Evolutionary conservation across 2,888 invertebrate genomes (phyloP).

Genomic region (Andrena hattorfiana): DNA sequence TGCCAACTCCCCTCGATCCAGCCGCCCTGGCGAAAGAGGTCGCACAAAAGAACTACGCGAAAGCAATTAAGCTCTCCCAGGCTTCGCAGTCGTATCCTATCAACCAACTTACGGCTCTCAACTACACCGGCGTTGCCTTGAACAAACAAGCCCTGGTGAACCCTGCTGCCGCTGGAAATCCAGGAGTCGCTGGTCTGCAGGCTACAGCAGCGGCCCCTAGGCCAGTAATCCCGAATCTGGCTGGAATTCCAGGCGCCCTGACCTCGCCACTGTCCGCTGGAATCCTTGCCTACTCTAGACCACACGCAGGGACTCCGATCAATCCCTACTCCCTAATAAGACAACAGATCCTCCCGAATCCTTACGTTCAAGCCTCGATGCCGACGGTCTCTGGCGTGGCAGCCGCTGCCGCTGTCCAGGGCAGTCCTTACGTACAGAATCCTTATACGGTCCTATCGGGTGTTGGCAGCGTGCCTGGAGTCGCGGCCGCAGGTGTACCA

Average conservation of each 20-base stretch:
- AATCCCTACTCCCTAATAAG: constrained; percentile 86
- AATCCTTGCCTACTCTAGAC: constrained; percentile 82
- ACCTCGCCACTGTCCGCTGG: constrained; percentile 82
- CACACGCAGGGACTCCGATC: constrained; percentile 81
- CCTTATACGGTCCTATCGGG: constrained; percentile 81
- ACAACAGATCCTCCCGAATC: constrained; percentile 81
- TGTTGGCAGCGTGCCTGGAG: constrained; percentile 84
- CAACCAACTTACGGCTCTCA: constrained; percentile 88
- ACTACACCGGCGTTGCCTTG: constrained; percentile 90
- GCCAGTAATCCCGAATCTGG: constrained; percentile 73
- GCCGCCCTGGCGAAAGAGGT: constrained; percentile 92
- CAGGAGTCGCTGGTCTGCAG: constrained; percentile 74
- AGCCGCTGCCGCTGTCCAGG: constrained; percentile 72
- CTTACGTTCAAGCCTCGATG: constrained; percentile 79
- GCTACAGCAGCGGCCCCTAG: constrained; percentile 70
- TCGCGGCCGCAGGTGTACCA: constrained; percentile 74
- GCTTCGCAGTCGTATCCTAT: constrained; percentile 76
- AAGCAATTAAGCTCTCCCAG: constrained; percentile 89
- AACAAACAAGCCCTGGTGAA: constrained; percentile 87
- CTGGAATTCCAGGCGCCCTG: constrained; percentile 78
- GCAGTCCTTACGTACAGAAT: constrained; percentile 80
- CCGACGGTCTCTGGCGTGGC: constrained; percentile 73
- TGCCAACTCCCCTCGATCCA: constrained; percentile 85
- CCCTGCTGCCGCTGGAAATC: constrained; percentile 78
- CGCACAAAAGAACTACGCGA: constrained; percentile 93